Conservation (phyloP, 2,888 invertebrate species). For the Helobdella robusta region DNA sequence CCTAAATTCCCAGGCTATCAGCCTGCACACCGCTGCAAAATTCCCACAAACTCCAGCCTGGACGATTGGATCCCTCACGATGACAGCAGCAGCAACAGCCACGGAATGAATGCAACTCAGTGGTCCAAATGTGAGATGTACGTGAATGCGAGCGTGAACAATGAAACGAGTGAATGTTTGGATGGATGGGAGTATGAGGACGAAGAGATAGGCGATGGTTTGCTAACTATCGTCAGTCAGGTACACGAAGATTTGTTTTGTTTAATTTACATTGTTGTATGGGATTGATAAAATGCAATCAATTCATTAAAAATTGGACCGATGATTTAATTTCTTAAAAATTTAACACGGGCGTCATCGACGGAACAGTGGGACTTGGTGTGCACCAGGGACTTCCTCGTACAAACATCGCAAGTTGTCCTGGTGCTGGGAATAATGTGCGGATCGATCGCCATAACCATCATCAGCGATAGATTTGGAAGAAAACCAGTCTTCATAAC, state of each 20-base stretch:
- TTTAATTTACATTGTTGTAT: too few species aligned
- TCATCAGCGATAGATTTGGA: conserved; percentile 2
- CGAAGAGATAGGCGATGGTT: conserved; percentile 24
- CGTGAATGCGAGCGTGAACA: conserved; percentile 22
- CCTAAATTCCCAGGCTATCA: conserved; percentile 1
- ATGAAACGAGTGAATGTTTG: conserved; percentile 29
- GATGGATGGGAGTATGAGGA: conserved; percentile 33
- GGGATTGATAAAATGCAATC: too few species aligned
- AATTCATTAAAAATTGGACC: too few species aligned
- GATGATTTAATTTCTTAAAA: too few species aligned
- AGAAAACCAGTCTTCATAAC: not conserved
- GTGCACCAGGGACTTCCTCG: not conserved
- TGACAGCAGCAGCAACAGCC: conserved; percentile 6
- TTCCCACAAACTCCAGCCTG: conserved; percentile 24
- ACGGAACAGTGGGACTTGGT: conserved; percentile 17
- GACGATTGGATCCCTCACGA: conserved; percentile 30
- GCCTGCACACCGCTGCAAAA: conserved; percentile 31
- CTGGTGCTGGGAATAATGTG: not conserved
- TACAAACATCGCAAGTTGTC: not conserved
- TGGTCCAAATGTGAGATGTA: conserved; percentile 28
- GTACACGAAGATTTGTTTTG: conserved; percentile 13
- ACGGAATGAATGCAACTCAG: not conserved
- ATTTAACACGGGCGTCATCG: too few species aligned
- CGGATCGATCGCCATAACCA: not conserved
- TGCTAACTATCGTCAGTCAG: conserved; percentile 32